Evolutionary conservation across 2,797 vertebrate species (phyloP), one percentile per base, ranked within the genome.

Genomic region (Parotocinclus haroldoi): DNA sequence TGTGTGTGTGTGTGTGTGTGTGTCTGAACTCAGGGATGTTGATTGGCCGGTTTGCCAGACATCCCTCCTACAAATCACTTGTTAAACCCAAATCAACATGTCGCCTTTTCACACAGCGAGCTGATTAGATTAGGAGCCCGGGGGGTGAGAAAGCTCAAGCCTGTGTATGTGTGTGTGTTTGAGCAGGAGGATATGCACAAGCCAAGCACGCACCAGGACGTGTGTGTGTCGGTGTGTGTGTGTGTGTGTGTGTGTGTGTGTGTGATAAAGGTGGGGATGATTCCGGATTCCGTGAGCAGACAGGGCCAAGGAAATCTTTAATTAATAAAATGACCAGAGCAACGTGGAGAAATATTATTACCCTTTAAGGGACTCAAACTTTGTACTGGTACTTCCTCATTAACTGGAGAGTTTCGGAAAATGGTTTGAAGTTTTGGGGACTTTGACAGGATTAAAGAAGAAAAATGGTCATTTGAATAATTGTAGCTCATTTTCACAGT

Each of bases 11-110:
- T 50, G 48, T 50, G 48, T 50, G 14, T 50, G 48, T 50, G 48
- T 50, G 68, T 73, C 83, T 50, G 48, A 50, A 50, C n/a, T 14
- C 48, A 14, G 4, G 7, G 14, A 91, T 91, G 87, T 91, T 88
- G 84, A 92, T 91, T 90, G 78, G 81, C 72, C 58, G 73, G 65
- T 82, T 80, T 78, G 84, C 88, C 91, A 91, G 91, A 92, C 90
- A 84, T 78, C 81, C 85, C 81, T 84, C 84, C 86, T 84, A 89
- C 89, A 91, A 91, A 92, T 89, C 84, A 82, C 78, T 83, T 86
- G 80, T 80, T 81, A 78, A 64, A 66, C 73, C 81, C 83, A 90
- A 91, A 91, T 91, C 88, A 87, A 91, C 91, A 92, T 89, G 82
- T 83, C 81, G 42, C 79, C 76, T 87, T 86, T 89, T 88, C 84